Evolutionary conservation across 2,797 vertebrate species (phyloP).

Genomic region (Phyllotis vaccarum): DNA sequence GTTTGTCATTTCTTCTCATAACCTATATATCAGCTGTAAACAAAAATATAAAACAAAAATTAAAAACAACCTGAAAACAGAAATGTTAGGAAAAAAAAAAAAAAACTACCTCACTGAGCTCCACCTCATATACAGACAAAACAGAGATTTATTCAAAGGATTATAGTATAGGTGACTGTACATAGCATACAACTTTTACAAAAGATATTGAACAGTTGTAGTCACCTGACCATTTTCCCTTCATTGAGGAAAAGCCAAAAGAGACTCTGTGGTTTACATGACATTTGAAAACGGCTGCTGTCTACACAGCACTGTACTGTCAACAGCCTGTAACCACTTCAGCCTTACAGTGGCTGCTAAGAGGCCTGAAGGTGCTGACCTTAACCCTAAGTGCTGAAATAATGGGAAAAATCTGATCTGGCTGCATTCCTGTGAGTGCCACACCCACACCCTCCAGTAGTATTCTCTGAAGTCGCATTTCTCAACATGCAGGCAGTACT

Average conservation of each 20-base stretch:
- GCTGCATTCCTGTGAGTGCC: not conserved
- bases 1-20: slow-evolving; percentile 30
- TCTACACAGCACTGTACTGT: not conserved
- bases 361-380: slow-evolving; percentile 58
- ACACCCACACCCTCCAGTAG: not conserved
- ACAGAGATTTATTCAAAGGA: not conserved
- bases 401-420: not conserved
- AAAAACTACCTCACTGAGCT: not conserved
- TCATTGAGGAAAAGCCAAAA: slow-evolving; percentile 1
- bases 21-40: not conserved
- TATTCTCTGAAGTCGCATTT: not conserved
- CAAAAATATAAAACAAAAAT: slow-evolving; percentile 35
- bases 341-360: not conserved
- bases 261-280: not conserved
- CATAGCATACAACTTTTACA: slow-evolving; percentile 10
- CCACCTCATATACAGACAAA: not conserved
- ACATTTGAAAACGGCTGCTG: not conserved
- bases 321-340: not conserved
- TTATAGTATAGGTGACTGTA: not conserved
- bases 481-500: not conserved
- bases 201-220: not conserved
- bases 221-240: not conserved
- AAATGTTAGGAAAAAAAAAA: not conserved
- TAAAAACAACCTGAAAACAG: not conserved
- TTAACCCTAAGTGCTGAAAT: slow-evolving; percentile 69